Conservation (phyloP, 2,797 vertebrate species). For the Erethizon dorsatum region DNA sequence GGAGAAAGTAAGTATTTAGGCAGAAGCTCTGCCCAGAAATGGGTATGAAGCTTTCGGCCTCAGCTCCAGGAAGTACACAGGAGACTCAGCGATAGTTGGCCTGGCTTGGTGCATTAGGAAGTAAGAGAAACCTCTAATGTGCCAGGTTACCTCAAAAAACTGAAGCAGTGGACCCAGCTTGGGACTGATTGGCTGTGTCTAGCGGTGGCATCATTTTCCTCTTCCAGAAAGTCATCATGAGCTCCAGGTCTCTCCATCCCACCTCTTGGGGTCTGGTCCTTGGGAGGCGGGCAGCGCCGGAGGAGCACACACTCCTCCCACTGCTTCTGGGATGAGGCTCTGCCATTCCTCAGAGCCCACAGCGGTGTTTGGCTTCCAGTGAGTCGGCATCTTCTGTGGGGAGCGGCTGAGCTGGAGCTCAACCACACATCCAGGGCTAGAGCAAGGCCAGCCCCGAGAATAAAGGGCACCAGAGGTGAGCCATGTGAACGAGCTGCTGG, state of each 20-base stretch:
- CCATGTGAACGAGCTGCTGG: background rate
- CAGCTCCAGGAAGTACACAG: background rate
- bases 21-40: background rate
- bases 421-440: background rate
- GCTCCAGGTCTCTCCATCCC: constrained; percentile 94
- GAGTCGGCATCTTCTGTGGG: background rate
- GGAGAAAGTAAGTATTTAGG: background rate
- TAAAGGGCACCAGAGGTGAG: background rate
- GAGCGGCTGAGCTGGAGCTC: background rate
- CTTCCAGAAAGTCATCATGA: constrained; percentile 92
- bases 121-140: background rate
- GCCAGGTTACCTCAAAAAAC: background rate
- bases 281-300: constrained; percentile 94
- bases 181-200: constrained; percentile 88
- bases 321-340: background rate
- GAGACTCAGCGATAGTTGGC: background rate
- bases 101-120: background rate
- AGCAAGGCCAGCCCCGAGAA: background rate
- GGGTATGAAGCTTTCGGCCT: background rate
- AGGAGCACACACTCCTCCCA: background rate
- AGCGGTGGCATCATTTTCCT: constrained; percentile 80
- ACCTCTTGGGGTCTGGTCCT: constrained; percentile 93
- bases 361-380: background rate
- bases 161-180: constrained; percentile 88
- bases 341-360: background rate